These are phyloP conservation scores for Selene dorsalis DNA, from an alignment of 2,797 vertebrate species.

Conservation along the genomic window DNA sequence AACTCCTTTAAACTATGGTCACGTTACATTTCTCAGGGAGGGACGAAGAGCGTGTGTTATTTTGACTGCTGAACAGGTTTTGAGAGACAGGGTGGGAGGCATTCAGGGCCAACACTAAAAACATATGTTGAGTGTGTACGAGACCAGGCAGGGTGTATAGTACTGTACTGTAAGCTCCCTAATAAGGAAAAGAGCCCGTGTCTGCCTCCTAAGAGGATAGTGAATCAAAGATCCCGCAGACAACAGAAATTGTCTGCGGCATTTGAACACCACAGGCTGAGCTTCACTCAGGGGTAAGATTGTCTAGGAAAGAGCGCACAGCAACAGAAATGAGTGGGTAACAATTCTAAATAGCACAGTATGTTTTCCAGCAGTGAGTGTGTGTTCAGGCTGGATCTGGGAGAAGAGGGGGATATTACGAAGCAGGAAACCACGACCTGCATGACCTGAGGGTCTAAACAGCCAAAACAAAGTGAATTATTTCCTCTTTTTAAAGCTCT, in stretches of 20 bases:
- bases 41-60: slow-evolving; percentile 41
- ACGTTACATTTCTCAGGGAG: slow-evolving; percentile 55
- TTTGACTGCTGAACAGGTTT: slow-evolving; percentile 72
- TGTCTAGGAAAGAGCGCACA: slow-evolving; percentile 4
- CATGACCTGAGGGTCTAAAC: slow-evolving; percentile 11
- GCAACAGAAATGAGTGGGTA: slow-evolving; percentile 3
- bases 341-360: neutral
- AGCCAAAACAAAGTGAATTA: slow-evolving; percentile 9
- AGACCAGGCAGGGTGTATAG: slow-evolving; percentile 13
- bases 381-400: neutral
- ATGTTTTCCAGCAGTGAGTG: slow-evolving; percentile 3
- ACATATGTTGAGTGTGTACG: slow-evolving; percentile 5
- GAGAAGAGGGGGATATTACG: slow-evolving; percentile 14
- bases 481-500: neutral
- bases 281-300: neutral
- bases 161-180: slow-evolving; percentile 68
- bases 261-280: slow-evolving; percentile 17
- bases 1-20: slow-evolving; percentile 53
- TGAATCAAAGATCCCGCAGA: slow-evolving; percentile 48
- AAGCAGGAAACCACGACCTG: slow-evolving; percentile 42
- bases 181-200: slow-evolving; percentile 49
- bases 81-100: slow-evolving; percentile 49
- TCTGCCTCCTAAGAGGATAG: slow-evolving; percentile 62
- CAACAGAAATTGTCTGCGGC: slow-evolving; percentile 37
- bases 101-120: slow-evolving; percentile 38